Evolutionary conservation across 2,113 vertebrate genomes (phyloP).

Genomic region (Patagioenas fasciata): DNA sequence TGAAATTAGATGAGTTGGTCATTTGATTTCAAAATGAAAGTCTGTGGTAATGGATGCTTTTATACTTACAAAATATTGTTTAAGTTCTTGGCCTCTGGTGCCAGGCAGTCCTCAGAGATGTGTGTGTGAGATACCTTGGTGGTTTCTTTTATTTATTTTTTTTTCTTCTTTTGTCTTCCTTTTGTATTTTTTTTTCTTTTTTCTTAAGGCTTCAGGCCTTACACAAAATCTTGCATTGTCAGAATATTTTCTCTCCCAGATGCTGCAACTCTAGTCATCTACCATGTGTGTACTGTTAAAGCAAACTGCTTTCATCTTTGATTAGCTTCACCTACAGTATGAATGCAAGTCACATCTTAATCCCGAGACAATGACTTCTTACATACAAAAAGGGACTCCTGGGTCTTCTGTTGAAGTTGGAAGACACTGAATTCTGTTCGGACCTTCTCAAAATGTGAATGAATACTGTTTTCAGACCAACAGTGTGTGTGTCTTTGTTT

Average conservation of each 20-base stretch:
- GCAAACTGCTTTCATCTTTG: neutral
- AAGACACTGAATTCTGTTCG: neutral
- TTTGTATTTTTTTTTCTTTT: neutral
- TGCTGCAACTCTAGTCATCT: neutral
- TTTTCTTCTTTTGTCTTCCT: neutral
- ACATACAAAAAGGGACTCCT: neutral
- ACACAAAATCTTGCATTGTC: neutral
- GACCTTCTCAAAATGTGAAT: neutral
- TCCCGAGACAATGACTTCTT: neutral
- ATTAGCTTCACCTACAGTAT: neutral
- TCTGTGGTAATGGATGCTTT: neutral
- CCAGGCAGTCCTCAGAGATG: neutral
- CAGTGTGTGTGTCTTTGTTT: neutral
- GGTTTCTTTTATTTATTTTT: neutral
- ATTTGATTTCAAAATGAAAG: conserved; percentile 25
- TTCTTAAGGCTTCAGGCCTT: neutral
- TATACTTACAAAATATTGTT: neutral
- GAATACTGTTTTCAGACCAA: neutral
- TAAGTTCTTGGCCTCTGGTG: neutral
- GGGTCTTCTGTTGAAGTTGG: neutral
- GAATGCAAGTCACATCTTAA: neutral
- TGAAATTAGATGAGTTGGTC: conserved; percentile 29
- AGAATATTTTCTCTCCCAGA: neutral
- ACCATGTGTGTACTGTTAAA: neutral
- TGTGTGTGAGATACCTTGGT: neutral